Conservation (phyloP, 53 echinoderm and acorn worm species). For the Antedon mediterranea region DNA sequence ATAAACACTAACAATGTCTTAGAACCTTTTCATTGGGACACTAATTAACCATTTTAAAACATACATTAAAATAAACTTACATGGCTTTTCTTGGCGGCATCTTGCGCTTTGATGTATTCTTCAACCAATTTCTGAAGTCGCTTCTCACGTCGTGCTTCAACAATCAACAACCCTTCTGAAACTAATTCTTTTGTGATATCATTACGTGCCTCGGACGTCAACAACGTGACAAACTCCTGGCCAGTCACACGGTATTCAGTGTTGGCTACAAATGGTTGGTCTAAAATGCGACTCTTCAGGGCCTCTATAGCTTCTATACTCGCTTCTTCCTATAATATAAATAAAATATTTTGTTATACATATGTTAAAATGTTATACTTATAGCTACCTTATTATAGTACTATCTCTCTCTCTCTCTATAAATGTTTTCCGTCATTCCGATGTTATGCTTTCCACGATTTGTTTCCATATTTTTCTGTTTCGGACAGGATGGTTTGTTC, state of each 20-base stretch:
- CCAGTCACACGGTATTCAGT: constrained; percentile 56
- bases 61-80: constrained; percentile 37
- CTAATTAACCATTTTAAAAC: neutral
- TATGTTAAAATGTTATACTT: too few relatives aligned
- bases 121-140: constrained; percentile 66
- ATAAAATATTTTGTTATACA: neutral
- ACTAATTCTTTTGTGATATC: constrained; percentile 55
- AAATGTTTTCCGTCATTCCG: too few relatives aligned
- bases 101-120: constrained; percentile 64
- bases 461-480: too few relatives aligned
- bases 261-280: constrained; percentile 71
- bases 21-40: too few relatives aligned
- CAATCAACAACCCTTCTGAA: constrained; percentile 66
- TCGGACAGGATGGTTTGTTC: too few relatives aligned
- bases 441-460: too few relatives aligned
- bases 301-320: constrained; percentile 46
- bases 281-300: constrained; percentile 35
- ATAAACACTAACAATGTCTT: too few relatives aligned
- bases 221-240: constrained; percentile 62
- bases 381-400: too few relatives aligned
- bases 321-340: constrained; percentile 48
- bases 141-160: constrained; percentile 74
- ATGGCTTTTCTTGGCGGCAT: constrained; percentile 56
- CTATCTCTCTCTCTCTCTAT: too few relatives aligned
- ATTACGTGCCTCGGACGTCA: constrained; percentile 44